Evolutionary conservation across 2,888 invertebrate genomes (phyloP), one percentile per base, ranked within the genome.

Genomic region (Teleiodes luculella): DNA sequence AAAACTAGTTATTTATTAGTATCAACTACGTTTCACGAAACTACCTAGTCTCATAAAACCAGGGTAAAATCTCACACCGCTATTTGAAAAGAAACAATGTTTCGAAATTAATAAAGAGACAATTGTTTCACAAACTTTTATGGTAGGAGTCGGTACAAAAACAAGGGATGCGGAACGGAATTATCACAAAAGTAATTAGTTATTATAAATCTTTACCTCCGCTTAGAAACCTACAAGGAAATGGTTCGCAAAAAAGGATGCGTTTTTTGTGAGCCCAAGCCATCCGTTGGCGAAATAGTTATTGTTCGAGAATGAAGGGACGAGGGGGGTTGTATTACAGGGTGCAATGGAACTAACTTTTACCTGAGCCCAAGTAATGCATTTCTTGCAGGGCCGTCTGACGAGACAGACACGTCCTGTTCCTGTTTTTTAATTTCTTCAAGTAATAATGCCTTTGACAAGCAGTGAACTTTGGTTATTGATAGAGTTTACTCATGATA

Each of bases 301-400:
- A 85, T 86, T 84, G 82, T 83, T 78, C 70, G 70, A 61, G 61
- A 13, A 56, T 55, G 57, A 59, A 61, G 68, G 76, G 74, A 78
- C 77, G 81, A n/a, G n/a, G 80, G 84, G 81, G 75, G 63, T 76
- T 68, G 60, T 67, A 76, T 71, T 77, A 74, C 76, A 80, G 83
- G 86, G 85, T 80, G 78, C 72, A 84, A 84, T 83, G 74, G 70
- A 82, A 83, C 74, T 83, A 82, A 83, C 74, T 83, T 83, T 83
- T 86, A 86, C 86, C 86, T 87, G 86, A 66, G 73, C 57, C 18
- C 24, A 1, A 11, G 59, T 60, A 58, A 59, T 64, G 68, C 50
- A 56, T 41, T 50, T 50, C 16, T 18, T 16, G 35, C 50, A 49
- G 33, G 41, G 28, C 10, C 48, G 37, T 6, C 28, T 43, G 11